These are phyloP conservation scores for Umimayanthus chanpuru DNA, from an alignment of 92 coral and sea anemone species.

Conservation along the genomic window DNA sequence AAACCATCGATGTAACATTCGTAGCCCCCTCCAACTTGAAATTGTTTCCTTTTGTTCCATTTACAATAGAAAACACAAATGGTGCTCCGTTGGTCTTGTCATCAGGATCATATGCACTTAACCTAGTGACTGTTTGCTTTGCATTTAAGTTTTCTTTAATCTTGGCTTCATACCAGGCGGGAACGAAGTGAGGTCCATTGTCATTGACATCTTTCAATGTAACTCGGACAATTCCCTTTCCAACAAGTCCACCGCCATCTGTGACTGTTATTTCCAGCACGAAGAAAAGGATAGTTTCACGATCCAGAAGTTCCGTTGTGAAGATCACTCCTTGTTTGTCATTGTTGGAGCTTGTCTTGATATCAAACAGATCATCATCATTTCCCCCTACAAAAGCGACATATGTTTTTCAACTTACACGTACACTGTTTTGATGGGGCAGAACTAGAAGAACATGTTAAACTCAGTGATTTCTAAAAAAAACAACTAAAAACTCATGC, in stretches of 20 bases:
- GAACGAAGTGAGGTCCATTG: slow-evolving; percentile 90
- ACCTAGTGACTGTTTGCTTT: slow-evolving; percentile 64
- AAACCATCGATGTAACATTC: slow-evolving; percentile 55
- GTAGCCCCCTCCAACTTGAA: slow-evolving; percentile 60
- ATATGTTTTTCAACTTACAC: neutral
- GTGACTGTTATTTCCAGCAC: slow-evolving; percentile 82
- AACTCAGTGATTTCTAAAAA: neutral
- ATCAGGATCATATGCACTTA: slow-evolving; percentile 88
- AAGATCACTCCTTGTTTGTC: slow-evolving; percentile 68
- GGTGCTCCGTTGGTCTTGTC: slow-evolving; percentile 81
- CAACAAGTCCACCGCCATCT: slow-evolving; percentile 87
- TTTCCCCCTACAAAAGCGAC: slow-evolving; percentile 57
- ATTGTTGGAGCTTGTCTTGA: slow-evolving; percentile 62
- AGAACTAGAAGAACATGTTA: neutral
- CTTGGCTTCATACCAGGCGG: slow-evolving; percentile 82
- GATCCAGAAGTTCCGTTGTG: slow-evolving; percentile 73
- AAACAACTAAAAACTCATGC: too few species aligned
- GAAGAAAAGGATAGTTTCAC: slow-evolving; percentile 70
- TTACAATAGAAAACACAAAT: slow-evolving; percentile 63
- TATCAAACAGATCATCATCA: slow-evolving; percentile 72
- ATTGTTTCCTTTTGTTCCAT: slow-evolving; percentile 44
- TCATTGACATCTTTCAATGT: slow-evolving; percentile 81
- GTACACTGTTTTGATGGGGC: neutral
- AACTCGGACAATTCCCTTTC: slow-evolving; percentile 64
- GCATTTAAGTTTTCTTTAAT: slow-evolving; percentile 66